Conservation (phyloP, 2,113 vertebrate genomes). For the Pelecanus crispus region DNA sequence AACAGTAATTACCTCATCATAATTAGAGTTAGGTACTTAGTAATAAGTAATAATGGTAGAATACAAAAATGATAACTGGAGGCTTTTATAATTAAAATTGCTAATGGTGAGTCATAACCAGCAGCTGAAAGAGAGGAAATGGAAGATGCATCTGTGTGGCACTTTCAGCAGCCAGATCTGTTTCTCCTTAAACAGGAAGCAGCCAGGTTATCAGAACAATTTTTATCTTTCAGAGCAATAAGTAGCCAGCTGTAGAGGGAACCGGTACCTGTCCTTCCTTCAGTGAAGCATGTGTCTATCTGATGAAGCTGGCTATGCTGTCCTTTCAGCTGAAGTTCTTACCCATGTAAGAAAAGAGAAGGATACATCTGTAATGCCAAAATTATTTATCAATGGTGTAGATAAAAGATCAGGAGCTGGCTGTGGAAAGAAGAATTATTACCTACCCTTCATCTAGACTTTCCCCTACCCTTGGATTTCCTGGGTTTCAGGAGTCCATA, state of each 20-base stretch:
- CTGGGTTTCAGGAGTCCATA: neutral
- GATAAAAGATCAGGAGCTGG: neutral
- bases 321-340: neutral
- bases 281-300: neutral
- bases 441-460: neutral
- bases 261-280: neutral
- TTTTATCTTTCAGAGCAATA: neutral
- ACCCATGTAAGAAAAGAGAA: neutral
- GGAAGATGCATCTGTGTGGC: neutral
- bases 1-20: neutral
- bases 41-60: neutral
- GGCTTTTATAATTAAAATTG: neutral
- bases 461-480: neutral
- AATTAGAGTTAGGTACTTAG: slow-evolving; percentile 3
- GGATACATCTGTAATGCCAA: neutral
- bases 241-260: neutral
- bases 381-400: neutral
- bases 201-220: neutral
- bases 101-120: slow-evolving; percentile 14
- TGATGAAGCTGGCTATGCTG: neutral
- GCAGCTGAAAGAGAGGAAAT: neutral
- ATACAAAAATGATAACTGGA: neutral
- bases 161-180: neutral
- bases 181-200: neutral
- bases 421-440: neutral